Conservation (phyloP, 2,797 vertebrate genomes). For the Echiichthys vipera region DNA sequence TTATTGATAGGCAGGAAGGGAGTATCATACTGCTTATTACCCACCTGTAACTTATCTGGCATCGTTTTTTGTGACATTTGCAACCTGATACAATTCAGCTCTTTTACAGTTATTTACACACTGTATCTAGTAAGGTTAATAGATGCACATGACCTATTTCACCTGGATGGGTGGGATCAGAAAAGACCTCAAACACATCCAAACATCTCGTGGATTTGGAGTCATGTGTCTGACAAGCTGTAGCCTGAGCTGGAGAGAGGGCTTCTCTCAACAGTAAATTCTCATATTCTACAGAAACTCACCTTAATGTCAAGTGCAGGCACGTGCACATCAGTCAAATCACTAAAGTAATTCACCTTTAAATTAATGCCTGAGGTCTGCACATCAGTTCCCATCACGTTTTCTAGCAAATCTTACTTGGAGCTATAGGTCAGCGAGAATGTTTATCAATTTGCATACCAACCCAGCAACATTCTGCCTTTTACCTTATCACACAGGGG, state of each 20-base stretch:
- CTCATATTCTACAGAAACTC: constrained; percentile 12
- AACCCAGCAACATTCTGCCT: not conserved
- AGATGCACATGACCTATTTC: not conserved
- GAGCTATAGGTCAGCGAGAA: constrained; percentile 19
- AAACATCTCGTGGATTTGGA: not conserved
- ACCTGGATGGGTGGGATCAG: not conserved
- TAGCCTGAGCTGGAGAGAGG: not conserved
- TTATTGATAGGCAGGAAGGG: not conserved
- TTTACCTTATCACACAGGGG: not conserved
- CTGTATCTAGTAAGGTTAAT: not conserved
- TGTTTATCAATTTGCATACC: not conserved
- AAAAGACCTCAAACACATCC: not conserved
- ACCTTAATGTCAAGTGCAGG: constrained; percentile 20
- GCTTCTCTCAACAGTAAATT: constrained; percentile 4
- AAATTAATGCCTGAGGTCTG: not conserved
- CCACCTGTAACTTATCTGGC: not conserved
- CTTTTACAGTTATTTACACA: too few species aligned
- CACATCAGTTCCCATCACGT: not conserved
- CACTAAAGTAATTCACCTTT: not conserved
- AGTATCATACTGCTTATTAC: not conserved
- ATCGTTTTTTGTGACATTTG: not conserved
- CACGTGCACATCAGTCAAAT: constrained; percentile 5
- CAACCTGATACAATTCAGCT: too few species aligned
- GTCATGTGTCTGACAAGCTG: not conserved
- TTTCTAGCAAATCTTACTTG: constrained; percentile 7